Evolutionary conservation across 2,113 vertebrate genomes (phyloP).

Genomic region (Sphyrna mokarran): DNA sequence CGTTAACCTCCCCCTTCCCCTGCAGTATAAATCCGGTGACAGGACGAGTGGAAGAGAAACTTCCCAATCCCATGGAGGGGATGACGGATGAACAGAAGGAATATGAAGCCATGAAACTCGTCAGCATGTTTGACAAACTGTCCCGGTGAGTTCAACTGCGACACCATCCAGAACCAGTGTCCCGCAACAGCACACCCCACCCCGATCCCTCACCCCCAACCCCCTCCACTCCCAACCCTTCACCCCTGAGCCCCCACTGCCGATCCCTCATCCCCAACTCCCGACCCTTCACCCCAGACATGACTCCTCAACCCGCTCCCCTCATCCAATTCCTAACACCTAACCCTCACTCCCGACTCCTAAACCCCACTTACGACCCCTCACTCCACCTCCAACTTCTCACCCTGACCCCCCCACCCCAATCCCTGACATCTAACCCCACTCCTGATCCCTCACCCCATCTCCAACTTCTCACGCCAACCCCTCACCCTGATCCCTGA

Average conservation of each 20-base stretch:
- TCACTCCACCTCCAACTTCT: not conserved
- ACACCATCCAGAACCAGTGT: too few species aligned
- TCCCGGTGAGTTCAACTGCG: conserved; percentile 36
- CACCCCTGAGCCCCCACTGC: not conserved
- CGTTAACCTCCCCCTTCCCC: not conserved
- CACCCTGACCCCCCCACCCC: not conserved
- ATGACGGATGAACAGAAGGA: conserved; percentile 71
- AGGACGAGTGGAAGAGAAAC: conserved; percentile 60
- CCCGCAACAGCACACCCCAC: too few species aligned
- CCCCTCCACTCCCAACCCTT: too few species aligned
- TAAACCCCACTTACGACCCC: not conserved
- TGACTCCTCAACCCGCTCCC: not conserved
- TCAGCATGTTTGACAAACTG: conserved; percentile 59
- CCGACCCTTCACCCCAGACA: not conserved
- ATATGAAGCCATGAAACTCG: conserved; percentile 59
- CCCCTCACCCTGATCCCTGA: not conserved
- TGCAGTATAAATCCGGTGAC: conserved; percentile 64
- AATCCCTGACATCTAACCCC: not conserved
- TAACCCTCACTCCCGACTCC: not conserved
- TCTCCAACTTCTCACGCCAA: not conserved
- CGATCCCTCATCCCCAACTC: not conserved
- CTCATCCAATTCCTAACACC: too few species aligned
- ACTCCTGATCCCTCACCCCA: too few species aligned
- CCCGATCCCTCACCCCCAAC: not conserved
- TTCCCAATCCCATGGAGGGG: conserved; percentile 64